Evolutionary conservation across 2,113 vertebrate genomes (phyloP), one percentile per base, ranked within the genome.

Genomic region (Poeciliopsis retropinna): DNA sequence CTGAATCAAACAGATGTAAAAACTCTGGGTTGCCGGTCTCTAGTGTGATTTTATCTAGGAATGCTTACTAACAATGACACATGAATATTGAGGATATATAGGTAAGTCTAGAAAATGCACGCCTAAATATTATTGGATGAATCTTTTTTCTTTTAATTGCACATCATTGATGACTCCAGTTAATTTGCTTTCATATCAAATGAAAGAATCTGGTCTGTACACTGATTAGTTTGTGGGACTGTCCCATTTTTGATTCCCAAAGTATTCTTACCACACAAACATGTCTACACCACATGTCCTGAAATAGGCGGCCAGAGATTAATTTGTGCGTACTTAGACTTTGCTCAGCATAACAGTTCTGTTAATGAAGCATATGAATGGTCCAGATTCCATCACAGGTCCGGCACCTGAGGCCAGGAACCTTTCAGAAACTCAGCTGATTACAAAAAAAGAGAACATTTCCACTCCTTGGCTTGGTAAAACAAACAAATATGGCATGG

Each of bases 401-500:
- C 86, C 83, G 87, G 64, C 76, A 90, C 84, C 80, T 4, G 67
- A 84, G 81, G 86, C 81, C 82, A 88, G 83, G 81, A 89, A 88
- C 74, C 64, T 81, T 83, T 84, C 69, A 79, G 81, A 88, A 83
- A 84, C 83, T 70, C 77, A 89, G 90, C 87, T 90, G 85, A 91
- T 91, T 91, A 87, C 74, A 89, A 86, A 83, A 81, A 90, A 87
- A 76, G 65, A 76, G 78, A 77, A 76, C 75, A 85, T 80, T 88
- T 86, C 79, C 80, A 83, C 76, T 27, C 37, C 74, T 57, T 72
- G 84, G 77, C 84, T 84, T 76, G 65, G 80, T 90, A 78, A 89
- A 89, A 91, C 86, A 88, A 92, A 92, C 87, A 91, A 91, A 88
- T 87, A 83, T 71, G 78, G 67, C 70, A 82, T 9, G 67, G 79